Percentiles rank a stretch among this genome's conserved stretches.
Conservation (phyloP, 2,888 invertebrate species). For the Torymus texanus region DNA sequence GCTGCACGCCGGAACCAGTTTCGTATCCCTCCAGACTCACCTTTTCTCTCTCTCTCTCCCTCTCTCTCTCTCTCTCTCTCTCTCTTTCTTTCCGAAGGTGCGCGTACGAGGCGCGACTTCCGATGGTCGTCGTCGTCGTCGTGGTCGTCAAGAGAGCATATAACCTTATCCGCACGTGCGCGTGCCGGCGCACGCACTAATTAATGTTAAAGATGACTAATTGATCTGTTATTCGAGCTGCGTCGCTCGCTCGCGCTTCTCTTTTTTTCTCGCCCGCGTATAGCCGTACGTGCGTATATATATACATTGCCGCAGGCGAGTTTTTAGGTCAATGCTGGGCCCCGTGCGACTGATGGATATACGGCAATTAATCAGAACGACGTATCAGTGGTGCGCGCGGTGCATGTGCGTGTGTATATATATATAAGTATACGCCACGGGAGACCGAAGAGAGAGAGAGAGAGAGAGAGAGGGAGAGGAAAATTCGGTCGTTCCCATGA, state of each 20-base stretch:
- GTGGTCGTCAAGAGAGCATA: neutral
- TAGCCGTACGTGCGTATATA: neutral
- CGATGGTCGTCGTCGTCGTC: constrained; percentile 16
- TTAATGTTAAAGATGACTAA: constrained; percentile 59
- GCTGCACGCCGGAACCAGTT: constrained; percentile 40
- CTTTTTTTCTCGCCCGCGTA: constrained; percentile 17
- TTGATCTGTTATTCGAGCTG: constrained; percentile 56
- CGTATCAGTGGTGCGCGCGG: too few species aligned
- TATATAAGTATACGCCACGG: too few species aligned
- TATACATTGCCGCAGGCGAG: neutral
- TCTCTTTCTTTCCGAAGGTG: too few species aligned
- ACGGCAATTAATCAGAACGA: constrained; percentile 45
- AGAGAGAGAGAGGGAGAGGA: constrained; percentile 14
- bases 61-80: too few species aligned
- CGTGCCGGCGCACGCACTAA: constrained; percentile 40
- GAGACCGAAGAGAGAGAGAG: neutral
- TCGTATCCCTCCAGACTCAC: neutral
- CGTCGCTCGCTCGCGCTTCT: neutral
- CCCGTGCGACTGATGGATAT: constrained; percentile 37
- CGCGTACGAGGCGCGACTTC: constrained; percentile 24
- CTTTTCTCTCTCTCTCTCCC: neutral
- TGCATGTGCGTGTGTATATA: too few species aligned
- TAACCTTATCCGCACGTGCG: constrained; percentile 50
- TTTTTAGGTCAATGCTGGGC: constrained; percentile 50
- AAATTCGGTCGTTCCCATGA: neutral